Conservation (phyloP, 1,140 invertebrate species). For the Teleogryllus occipitalis region DNA sequence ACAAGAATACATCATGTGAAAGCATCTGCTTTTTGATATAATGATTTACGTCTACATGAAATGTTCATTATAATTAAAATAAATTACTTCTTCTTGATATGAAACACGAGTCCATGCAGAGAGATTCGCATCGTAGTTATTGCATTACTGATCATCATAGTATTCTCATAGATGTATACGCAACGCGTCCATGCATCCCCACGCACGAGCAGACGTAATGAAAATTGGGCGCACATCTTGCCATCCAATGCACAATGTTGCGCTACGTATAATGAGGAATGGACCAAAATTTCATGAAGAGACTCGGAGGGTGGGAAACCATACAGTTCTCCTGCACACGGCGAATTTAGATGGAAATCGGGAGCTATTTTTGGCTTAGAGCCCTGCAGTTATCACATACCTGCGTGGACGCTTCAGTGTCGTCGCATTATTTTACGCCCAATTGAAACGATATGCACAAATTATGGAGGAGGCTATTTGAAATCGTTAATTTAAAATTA, state of each 20-base stretch:
- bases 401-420: not conserved
- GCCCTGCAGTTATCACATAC: not conserved
- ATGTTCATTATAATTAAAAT: too few species aligned
- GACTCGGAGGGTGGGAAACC: not conserved
- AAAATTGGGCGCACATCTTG: not conserved
- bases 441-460: not conserved
- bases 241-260: not conserved
- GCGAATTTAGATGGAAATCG: not conserved
- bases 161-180: not conserved
- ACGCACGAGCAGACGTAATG: not conserved
- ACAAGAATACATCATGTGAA: too few species aligned
- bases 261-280: not conserved
- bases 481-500: constrained; percentile 2
- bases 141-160: not conserved
- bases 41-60: too few species aligned
- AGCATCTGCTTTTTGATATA: too few species aligned
- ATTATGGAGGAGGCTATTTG: constrained; percentile 1
- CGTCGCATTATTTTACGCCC: not conserved
- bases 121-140: not conserved
- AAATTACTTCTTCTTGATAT: too few species aligned
- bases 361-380: not conserved
- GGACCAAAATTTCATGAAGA: not conserved
- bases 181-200: not conserved
- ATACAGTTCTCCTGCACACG: not conserved
- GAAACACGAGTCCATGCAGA: not conserved